Base-by-base conservation (phyloP, 2,888 invertebrate genomes). In the Caenorhabditis becei region DNA sequence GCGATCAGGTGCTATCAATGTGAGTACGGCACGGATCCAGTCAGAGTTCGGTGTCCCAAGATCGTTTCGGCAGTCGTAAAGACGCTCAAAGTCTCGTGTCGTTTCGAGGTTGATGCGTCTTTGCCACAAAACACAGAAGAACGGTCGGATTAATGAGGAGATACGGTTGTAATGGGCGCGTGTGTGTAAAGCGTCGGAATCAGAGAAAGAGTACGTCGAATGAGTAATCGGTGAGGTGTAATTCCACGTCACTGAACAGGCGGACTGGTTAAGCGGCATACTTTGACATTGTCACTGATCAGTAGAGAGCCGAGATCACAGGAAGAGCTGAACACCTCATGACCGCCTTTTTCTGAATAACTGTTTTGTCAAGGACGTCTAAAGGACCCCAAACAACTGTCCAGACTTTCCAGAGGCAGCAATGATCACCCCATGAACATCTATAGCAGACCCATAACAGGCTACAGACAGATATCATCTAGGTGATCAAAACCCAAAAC, bases 1-100 rank as follows among this genome's bases (percentile, higher is more conserved):
- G 90, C 78, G 83, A 89, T 67, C 83, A 84, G 8, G 83, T 84
- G 8, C 67, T 90, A 28, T 83, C 82, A 49, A 67, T 80, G 82
- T 79, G 58, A 71, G 67, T 59, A 37, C 11, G 51, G n/a, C n/a
- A n/a, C n/a, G n/a, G n/a, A n/a, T n/a, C n/a, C n/a, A 58, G 24
- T 23, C 28, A 11, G 63, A 10, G 47, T 65, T 20, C 37, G 2
- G 37, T n/a, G 61, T 71, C 71, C 62, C 71, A 71, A 54, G 54
- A 44, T 63, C 62, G 53, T 63, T 71, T 71, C 62, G 62, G 62
- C 16, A n/a, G 61, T 53, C 71, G 59, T 71, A 54, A 62, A 41
- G 54, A 62, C n/a, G 62, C 14, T 16, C 20, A 16, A 59, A 51
- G 59, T 71, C 71, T 63, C 62, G 71, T 62, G 54, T 54, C 62